phyloP scores from a whole-genome alignment of 2,888 invertebrate species.

The Eupeodes latifasciatus region DNA sequence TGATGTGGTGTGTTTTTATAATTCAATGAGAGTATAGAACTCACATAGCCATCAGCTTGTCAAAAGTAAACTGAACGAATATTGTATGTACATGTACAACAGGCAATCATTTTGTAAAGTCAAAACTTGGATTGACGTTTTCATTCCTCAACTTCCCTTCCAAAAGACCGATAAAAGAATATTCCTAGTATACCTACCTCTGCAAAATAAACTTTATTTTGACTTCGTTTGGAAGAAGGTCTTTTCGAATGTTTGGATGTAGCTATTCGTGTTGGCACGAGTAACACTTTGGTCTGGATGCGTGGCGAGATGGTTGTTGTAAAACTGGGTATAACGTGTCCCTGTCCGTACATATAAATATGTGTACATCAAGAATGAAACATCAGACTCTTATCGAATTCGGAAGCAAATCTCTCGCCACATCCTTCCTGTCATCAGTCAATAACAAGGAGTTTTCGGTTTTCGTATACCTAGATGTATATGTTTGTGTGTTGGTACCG shows the following conservation, averaged over 20 bases:
- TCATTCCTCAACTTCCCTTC: background rate
- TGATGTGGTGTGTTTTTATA: background rate
- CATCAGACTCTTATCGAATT: slow-evolving; percentile 27
- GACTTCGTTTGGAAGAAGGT: slow-evolving; percentile 28
- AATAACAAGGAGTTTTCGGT: slow-evolving; percentile 32
- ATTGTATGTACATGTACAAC: background rate
- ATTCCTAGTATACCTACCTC: too few species aligned
- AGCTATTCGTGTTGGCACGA: background rate
- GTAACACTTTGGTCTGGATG: slow-evolving; percentile 19
- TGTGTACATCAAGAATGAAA: background rate
- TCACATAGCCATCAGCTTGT: slow-evolving; percentile 17
- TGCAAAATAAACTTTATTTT: slow-evolving; percentile 11
- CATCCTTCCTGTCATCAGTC: slow-evolving; percentile 55
- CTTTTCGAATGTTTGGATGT: background rate
- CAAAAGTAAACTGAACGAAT: slow-evolving; percentile 36
- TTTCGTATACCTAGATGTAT: slow-evolving; percentile 4
- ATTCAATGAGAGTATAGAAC: background rate
- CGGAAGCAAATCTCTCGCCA: slow-evolving; percentile 52
- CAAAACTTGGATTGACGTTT: slow-evolving; percentile 39
- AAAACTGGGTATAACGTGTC: background rate
- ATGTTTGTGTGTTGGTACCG: background rate
- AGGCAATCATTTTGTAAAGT: slow-evolving; percentile 3
- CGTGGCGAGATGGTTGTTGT: background rate
- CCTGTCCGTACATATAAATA: background rate
- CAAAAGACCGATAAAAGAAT: slow-evolving; percentile 14